Conservation (phyloP, 2,113 vertebrate genomes). For the Anthoscopus minutus region DNA sequence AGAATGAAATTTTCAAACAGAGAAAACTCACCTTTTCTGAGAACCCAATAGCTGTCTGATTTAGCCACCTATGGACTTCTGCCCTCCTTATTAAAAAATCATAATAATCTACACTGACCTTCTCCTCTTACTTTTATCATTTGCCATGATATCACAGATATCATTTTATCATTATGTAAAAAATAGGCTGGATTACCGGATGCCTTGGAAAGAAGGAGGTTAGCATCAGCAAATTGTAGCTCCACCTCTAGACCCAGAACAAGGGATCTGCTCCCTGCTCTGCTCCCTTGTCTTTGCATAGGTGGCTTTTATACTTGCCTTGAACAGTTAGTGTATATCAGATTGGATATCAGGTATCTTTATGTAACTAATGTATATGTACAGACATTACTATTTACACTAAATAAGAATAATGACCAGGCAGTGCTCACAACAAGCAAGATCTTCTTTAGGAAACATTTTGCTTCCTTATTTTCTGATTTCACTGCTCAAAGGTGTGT, state of each 20-base stretch:
- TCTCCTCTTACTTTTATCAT: neutral
- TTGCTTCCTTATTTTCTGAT: slow-evolving; percentile 48
- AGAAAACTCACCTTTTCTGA: neutral
- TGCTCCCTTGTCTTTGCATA: neutral
- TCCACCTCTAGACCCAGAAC: neutral
- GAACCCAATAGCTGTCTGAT: neutral
- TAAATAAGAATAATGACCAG: neutral
- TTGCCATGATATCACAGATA: neutral
- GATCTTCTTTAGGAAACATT: neutral
- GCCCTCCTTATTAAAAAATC: neutral
- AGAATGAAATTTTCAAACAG: neutral
- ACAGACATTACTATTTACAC: neutral
- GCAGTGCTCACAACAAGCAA: neutral
- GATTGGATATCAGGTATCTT: neutral
- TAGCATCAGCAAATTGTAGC: neutral
- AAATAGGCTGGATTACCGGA: neutral
- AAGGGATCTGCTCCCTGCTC: neutral
- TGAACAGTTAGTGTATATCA: neutral
- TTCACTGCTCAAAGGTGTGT: slow-evolving; percentile 31
- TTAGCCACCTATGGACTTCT: neutral
- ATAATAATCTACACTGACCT: neutral
- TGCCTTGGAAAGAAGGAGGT: neutral
- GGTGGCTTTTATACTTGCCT: neutral
- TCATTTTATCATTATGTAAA: neutral
- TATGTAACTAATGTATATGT: neutral